Base-by-base conservation (phyloP, 1,140 invertebrate species). In the Homalodisca vitripennis region DNA sequence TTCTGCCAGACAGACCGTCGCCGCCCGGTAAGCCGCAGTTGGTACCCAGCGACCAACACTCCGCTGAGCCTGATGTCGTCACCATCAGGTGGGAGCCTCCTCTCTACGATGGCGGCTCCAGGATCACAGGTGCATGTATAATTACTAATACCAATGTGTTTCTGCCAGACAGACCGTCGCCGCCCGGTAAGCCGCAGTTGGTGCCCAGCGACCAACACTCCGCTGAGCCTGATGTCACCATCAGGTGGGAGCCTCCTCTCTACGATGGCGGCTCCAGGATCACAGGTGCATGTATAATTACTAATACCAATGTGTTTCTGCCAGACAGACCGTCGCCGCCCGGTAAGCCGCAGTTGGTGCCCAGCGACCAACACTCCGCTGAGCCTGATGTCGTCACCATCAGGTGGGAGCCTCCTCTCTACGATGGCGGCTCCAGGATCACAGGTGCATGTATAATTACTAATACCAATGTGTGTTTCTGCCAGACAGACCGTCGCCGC, bases 231-330 rank as follows among this genome's bases (percentile, higher is more conserved):
- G 89, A 93, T 77, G 89, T 95, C 1, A 92, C 92, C 26, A 85
- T 98, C 64, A 85, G 88, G 71, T 97, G 95, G 95, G 85, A 87
- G 67, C 85, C 89, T 34, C 92, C 95, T 32, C 78, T 82, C 41
- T 86, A 86, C 75, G 93, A 96, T 81, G 95, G 95, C 29, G 96
- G 95, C 26, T 91, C 94, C 3, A 90, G 93, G 13, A 90, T 98
- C 72, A 88, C 88, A 64, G 93, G 85, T 79, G 73, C n/a, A n/a
- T n/a, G n/a, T n/a, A n/a, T n/a, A n/a, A n/a, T n/a, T n/a, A n/a
- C n/a, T n/a, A n/a, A n/a, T n/a, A n/a, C n/a, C n/a, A n/a, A n/a
- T n/a, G n/a, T n/a, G n/a, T n/a, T n/a, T n/a, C n/a, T n/a, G n/a
- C n/a, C 81, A 93, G 92, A 90, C 74, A 83, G 88, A 69, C 91